Evolutionary conservation across 2,888 invertebrate genomes (phyloP).

Genomic region (Dugesia japonica): DNA sequence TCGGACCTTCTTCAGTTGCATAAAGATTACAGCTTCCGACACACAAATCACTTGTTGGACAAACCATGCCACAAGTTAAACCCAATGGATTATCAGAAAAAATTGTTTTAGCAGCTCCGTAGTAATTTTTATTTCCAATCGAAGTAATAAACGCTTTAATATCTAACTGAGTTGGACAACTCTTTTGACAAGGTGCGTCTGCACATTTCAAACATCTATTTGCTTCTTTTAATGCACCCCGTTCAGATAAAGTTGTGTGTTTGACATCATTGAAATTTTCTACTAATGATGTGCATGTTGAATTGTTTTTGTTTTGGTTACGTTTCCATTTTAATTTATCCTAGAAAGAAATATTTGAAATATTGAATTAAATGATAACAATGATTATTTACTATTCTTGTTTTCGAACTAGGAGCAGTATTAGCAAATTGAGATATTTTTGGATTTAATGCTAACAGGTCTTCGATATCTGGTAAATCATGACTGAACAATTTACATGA

Average conservation of each 20-base stretch:
- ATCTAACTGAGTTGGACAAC: constrained; percentile 90
- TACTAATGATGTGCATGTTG: constrained; percentile 56
- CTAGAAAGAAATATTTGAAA: not conserved
- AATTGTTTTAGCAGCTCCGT: constrained; percentile 82
- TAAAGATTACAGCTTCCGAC: constrained; percentile 91
- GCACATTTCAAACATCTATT: constrained; percentile 51
- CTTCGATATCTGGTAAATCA: not conserved
- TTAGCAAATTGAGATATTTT: not conserved
- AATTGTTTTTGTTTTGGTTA: constrained; percentile 67
- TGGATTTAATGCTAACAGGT: not conserved
- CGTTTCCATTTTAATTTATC: constrained; percentile 63
- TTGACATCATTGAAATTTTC: constrained; percentile 92
- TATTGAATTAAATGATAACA: not conserved
- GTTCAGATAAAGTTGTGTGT: constrained; percentile 83
- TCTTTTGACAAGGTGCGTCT: constrained; percentile 93
- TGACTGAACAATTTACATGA: no score
- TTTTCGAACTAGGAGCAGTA: not conserved
- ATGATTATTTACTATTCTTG: not conserved
- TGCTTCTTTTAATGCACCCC: constrained; percentile 76
- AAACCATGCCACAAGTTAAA: constrained; percentile 63
- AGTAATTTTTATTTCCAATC: constrained; percentile 91
- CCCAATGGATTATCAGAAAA: constrained; percentile 87
- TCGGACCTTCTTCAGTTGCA: constrained; percentile 86
- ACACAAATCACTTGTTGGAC: constrained; percentile 91
- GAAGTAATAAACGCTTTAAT: constrained; percentile 87